Conservation (phyloP, 1,140 invertebrate species). For the Drosophila takahashii region DNA sequence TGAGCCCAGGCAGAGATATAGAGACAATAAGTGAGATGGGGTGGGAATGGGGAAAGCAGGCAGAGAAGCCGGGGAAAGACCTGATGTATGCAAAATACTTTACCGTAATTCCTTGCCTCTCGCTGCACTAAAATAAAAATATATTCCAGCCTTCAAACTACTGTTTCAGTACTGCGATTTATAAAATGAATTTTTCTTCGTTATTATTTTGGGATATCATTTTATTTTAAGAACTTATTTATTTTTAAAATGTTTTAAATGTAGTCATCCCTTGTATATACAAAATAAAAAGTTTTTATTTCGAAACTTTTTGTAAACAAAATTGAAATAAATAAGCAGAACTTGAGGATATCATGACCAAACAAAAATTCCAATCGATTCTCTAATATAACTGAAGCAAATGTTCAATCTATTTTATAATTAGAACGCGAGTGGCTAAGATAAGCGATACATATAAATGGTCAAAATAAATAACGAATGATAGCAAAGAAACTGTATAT, state of each 20-base stretch:
- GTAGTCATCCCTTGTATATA: too few relatives aligned
- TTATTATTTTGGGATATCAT: too few relatives aligned
- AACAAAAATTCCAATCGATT: not conserved
- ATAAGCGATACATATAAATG: not conserved
- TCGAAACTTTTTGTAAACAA: too few relatives aligned
- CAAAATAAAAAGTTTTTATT: too few relatives aligned
- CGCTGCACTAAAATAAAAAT: not conserved
- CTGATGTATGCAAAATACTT: constrained; percentile 64
- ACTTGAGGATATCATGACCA: not conserved
- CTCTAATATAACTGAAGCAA: too few relatives aligned
- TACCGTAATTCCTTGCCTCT: constrained; percentile 31
- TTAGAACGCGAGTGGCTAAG: not conserved
- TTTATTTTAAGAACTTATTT: too few relatives aligned
- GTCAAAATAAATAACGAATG: not conserved
- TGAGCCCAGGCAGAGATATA: constrained; percentile 6
- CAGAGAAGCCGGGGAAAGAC: constrained; percentile 2
- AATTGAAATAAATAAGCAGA: not conserved
- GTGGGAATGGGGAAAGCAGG: constrained; percentile 2
- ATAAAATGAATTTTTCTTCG: too few relatives aligned
- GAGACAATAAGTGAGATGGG: constrained; percentile 13
- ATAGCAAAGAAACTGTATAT: not conserved
- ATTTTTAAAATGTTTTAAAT: too few relatives aligned
- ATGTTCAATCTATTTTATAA: not conserved
- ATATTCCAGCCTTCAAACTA: too few relatives aligned
- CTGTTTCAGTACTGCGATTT: too few relatives aligned